Base-by-base conservation (phyloP, 2,113 vertebrate genomes). In the Datnioides undecimradiatus region DNA sequence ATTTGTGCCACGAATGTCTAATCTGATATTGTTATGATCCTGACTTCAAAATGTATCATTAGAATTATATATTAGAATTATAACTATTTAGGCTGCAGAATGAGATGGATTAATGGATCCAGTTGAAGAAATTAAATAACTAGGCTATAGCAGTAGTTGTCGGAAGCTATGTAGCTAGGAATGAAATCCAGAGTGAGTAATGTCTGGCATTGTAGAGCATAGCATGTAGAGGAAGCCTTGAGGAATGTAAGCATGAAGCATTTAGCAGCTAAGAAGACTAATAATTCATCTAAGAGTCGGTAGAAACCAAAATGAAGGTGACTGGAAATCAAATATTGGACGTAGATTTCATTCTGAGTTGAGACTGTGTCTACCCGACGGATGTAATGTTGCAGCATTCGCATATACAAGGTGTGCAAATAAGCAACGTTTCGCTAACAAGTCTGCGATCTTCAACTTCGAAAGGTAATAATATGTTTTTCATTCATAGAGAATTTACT, bases 241-340 rank as follows among this genome's bases (percentile, higher is more conserved):
- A 27, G 49, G 46, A 48, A 8, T 8, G n/a, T 12, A 25, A n/a
- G n/a, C n/a, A 10, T 51, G 48, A 2, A 51, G 48, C 48, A 25
- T 27, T 54, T 54, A 31, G 52, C 13, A 14, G 12, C 25, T 54
- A 16, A 29, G 34, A 33, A 59, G 33, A 10, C 33, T 21, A 21
- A 21, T 34, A n/a, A 23, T 9, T 59, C 10, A 4, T 59, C 19
- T 17, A 57, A 17, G 29, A n/a, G 34, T 38, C 8, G 19, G 6
- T n/a, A 12, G 27, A n/a, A 40, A 41, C 19, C 34, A 73, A 41
- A 52, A 17, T 23, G 23, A 6, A 33, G 17, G 11, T 6, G 8
- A 51, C 29, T n/a, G 16, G 17, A 73, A 16, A 29, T 12, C 25
- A 74, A 65, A 76, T 76, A 65, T 36, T 76, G 29, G n/a, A 43